Base-by-base conservation (phyloP, 37 sponge, comb jelly and placozoan species). In the Crambe crambe region DNA sequence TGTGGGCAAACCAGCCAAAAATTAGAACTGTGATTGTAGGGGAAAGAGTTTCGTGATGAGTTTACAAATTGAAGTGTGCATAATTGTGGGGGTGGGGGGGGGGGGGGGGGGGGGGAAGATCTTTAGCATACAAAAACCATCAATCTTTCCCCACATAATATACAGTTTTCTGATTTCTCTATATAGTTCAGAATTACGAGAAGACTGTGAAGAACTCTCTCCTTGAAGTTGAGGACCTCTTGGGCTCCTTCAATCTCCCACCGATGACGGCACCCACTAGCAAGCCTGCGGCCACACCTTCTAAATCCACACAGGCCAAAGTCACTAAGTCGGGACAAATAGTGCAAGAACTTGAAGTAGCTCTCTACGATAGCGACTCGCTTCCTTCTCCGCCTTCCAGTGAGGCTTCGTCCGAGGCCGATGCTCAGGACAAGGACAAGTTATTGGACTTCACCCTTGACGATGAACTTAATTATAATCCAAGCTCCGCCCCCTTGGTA, bases 381-480 rank as follows among this genome's bases (percentile, higher is more conserved):
- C 88, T 74, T 63, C 30, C 82, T n/a, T 81, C 82, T 47, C 82
- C 82, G 18, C 82, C 82, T 8, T 39, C 76, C 37, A 35, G 68
- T 26, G 51, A 35, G 29, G 62, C 59, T 6, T 58, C 70, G 5
- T 62, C 72, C 12, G 66, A 64, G 35, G 80, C 73, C 9, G 31
- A 37, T 26, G 40, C 37, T 23, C 38, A 42, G 37, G 82, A 75
- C 23, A 23, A 27, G 27, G 77, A 81, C 56, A 70, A 72, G 27
- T 54, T 77, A 1, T 34, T 87, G 51, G 87, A 87, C 30, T 87
- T 81, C 41, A 58, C 78, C 37, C 75, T 42, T 22, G 64, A 61
- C 21, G 76, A 76, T 31, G 77, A 70, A 15, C n/a, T 67, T 29
- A 74, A 62, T 10, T 44, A 73, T 54, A 8, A 32, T 35, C 37